A percentile compares a stretch with the other conserved stretches of the same genome.
phyloP scores from a whole-genome alignment of 2,888 invertebrate species.

The Xanthorhoe designata region DNA sequence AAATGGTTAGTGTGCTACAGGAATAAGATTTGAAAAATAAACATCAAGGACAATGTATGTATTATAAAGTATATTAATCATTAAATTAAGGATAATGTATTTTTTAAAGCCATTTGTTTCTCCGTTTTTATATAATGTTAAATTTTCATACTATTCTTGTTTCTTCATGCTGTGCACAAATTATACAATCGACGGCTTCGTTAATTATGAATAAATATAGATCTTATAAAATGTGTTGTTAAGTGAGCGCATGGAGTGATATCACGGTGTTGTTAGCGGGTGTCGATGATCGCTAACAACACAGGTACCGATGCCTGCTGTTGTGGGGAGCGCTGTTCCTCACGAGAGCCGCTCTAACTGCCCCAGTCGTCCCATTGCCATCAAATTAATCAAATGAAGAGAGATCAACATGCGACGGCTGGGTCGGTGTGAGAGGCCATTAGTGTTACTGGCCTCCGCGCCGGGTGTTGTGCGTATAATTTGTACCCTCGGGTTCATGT shows the following conservation, averaged over 20 bases:
- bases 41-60: constrained; percentile 83
- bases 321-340: constrained; percentile 22
- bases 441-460: constrained; percentile 49
- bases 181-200: constrained; percentile 71
- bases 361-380: constrained; percentile 18
- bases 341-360: constrained; percentile 6
- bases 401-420: constrained; percentile 20
- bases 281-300: constrained; percentile 50
- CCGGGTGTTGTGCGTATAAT: constrained; percentile 68
- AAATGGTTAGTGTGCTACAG: constrained; percentile 85
- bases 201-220: constrained; percentile 63
- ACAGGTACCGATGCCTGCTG: constrained; percentile 45
- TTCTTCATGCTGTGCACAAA: constrained; percentile 82
- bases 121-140: constrained; percentile 82
- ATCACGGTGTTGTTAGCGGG: constrained; percentile 60
- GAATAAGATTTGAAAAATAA: constrained; percentile 78
- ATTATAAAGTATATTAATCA: constrained; percentile 82
- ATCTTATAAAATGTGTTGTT: constrained; percentile 71
- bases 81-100: constrained; percentile 83
- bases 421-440: constrained; percentile 29
- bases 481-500: constrained; percentile 75
- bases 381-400: constrained; percentile 4
- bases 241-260: constrained; percentile 64
- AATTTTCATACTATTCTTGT: constrained; percentile 73
- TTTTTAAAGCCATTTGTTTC: constrained; percentile 82